Percentiles rank a stretch among this genome's conserved stretches.
These are phyloP conservation scores for Nomada fucata DNA, from an alignment of 2,888 invertebrate genomes.

Conservation along the genomic window DNA sequence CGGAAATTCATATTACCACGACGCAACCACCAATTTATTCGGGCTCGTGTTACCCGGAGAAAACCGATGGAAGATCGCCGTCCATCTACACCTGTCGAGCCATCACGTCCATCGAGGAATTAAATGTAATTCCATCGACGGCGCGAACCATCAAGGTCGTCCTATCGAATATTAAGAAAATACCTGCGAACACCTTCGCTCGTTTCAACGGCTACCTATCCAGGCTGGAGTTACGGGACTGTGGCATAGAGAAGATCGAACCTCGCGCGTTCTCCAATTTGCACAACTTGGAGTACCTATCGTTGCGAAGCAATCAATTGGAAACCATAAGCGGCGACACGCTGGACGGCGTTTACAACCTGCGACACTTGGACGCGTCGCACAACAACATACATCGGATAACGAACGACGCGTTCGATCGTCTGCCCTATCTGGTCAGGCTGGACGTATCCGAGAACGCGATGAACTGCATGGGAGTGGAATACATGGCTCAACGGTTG, in stretches of 20 bases:
- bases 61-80: not conserved
- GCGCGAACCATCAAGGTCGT: slow-evolving; percentile 66
- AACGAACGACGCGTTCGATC: slow-evolving; percentile 70
- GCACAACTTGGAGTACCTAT: slow-evolving; percentile 66
- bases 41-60: slow-evolving; percentile 54
- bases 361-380: slow-evolving; percentile 70
- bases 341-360: slow-evolving; percentile 61
- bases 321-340: slow-evolving; percentile 60
- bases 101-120: slow-evolving; percentile 66
- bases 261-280: slow-evolving; percentile 70
- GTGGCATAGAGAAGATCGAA: slow-evolving; percentile 70
- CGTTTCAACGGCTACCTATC: slow-evolving; percentile 72
- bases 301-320: slow-evolving; percentile 71
- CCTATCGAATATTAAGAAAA: slow-evolving; percentile 66
- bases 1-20: not conserved
- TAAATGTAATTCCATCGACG: slow-evolving; percentile 63
- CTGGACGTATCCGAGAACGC: slow-evolving; percentile 73
- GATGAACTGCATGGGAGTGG: slow-evolving; percentile 76
- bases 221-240: slow-evolving; percentile 71
- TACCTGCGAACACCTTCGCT: slow-evolving; percentile 65
- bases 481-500: slow-evolving; percentile 64
- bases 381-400: slow-evolving; percentile 74
- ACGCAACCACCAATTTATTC: slow-evolving; percentile 17
- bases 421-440: slow-evolving; percentile 59
- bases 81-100: slow-evolving; percentile 65